phyloP scores from a whole-genome alignment of 2,113 vertebrate species.

The Synodontis membranacea region DNA sequence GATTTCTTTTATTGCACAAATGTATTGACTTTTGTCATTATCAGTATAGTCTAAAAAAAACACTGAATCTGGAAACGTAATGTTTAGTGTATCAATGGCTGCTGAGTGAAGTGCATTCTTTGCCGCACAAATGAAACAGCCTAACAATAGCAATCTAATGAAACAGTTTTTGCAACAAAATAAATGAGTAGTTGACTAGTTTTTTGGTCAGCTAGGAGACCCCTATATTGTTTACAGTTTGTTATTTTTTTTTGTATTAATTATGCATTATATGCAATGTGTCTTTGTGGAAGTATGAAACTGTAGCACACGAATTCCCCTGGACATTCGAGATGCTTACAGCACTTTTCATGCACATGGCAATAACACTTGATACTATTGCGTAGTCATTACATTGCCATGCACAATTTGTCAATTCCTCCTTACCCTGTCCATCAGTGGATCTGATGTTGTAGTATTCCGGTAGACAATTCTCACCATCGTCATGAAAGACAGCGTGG shows the following conservation, averaged over 20 bases:
- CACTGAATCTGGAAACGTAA: background rate
- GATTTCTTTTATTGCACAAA: too few relatives aligned
- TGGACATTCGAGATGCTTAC: background rate
- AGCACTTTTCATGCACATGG: background rate
- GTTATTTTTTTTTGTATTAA: background rate
- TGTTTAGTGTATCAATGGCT: too few relatives aligned
- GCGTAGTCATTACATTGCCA: background rate
- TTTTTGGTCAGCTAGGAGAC: background rate
- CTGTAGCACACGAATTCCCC: background rate
- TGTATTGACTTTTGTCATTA: background rate
- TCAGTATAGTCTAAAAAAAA: background rate
- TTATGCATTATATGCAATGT: background rate
- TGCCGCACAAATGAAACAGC: background rate
- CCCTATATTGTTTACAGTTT: background rate
- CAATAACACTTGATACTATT: background rate
- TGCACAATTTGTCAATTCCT: background rate
- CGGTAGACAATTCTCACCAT: background rate
- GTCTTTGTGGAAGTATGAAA: background rate
- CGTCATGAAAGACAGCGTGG: background rate
- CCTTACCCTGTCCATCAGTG: background rate
- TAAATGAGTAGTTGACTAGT: background rate
- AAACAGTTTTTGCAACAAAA: background rate
- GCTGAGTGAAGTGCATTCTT: background rate
- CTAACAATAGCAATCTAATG: background rate
- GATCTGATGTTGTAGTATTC: background rate